phyloP scores from a whole-genome alignment of 2,113 vertebrate species.

The Phalacrocorax aristotelis region DNA sequence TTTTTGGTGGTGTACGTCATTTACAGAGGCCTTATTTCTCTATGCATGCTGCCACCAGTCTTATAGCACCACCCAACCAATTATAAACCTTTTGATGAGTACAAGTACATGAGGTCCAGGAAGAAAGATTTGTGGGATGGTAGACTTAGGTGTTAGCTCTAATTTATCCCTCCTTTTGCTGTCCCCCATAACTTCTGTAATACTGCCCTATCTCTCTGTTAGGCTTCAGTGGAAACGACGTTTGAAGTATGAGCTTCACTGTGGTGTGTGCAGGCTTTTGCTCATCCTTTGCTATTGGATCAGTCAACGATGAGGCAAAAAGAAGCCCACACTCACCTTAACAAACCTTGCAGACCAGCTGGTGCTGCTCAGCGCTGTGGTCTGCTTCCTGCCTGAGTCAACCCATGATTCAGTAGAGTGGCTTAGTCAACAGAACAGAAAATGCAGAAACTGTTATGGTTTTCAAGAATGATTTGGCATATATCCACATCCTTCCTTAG shows the following conservation, averaged over 20 bases:
- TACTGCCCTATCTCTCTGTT: neutral
- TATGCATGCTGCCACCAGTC: too few species aligned
- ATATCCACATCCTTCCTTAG: neutral
- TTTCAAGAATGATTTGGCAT: neutral
- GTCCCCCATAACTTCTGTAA: neutral
- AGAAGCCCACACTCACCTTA: neutral
- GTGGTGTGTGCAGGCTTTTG: neutral
- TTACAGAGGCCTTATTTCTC: neutral
- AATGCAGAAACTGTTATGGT: neutral
- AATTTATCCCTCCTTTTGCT: neutral
- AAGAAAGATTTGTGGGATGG: neutral
- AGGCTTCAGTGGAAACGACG: neutral
- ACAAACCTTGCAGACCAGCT: neutral
- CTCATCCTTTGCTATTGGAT: neutral
- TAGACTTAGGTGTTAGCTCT: neutral
- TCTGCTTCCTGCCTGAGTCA: neutral
- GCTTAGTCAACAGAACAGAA: neutral
- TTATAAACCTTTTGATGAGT: neutral
- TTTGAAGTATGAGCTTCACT: neutral
- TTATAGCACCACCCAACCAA: neutral
- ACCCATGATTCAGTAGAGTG: neutral
- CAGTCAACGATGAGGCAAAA: neutral
- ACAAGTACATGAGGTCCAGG: neutral
- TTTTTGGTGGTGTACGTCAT: neutral
- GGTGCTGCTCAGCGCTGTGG: neutral